Percentiles rank a stretch among this genome's conserved stretches.
These are phyloP conservation scores for Oriolus oriolus DNA, from an alignment of 2,113 vertebrate species.

Conservation along the genomic window DNA sequence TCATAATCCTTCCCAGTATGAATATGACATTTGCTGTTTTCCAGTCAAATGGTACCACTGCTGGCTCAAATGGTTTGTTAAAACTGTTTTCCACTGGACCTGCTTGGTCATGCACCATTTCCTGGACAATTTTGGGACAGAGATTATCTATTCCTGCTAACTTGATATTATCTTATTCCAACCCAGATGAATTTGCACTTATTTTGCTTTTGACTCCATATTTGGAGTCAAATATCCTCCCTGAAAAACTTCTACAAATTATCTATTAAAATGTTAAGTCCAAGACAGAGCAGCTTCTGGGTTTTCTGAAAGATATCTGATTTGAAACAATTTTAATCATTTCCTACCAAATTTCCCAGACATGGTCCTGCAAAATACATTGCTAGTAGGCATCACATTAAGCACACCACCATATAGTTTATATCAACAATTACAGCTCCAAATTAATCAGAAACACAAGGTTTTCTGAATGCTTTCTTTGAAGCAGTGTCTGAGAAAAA, in stretches of 20 bases:
- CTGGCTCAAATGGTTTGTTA: conserved; percentile 14
- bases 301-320: background rate
- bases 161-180: background rate
- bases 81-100: background rate
- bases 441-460: background rate
- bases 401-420: background rate
- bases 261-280: background rate
- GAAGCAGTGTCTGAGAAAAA: background rate
- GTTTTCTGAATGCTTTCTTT: background rate
- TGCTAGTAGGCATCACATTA: background rate
- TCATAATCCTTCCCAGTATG: background rate
- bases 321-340: background rate
- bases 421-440: background rate
- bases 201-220: background rate
- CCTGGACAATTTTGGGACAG: background rate
- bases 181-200: background rate
- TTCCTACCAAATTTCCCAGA: background rate
- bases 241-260: background rate
- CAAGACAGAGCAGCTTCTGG: background rate
- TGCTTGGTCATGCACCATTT: background rate
- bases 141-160: background rate
- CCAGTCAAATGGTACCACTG: background rate
- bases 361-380: background rate
- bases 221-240: background rate
- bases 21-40: conserved; percentile 10